These are phyloP conservation scores for Lasioglossum pauxillum DNA, from an alignment of 2,888 invertebrate species.

Conservation along the genomic window DNA sequence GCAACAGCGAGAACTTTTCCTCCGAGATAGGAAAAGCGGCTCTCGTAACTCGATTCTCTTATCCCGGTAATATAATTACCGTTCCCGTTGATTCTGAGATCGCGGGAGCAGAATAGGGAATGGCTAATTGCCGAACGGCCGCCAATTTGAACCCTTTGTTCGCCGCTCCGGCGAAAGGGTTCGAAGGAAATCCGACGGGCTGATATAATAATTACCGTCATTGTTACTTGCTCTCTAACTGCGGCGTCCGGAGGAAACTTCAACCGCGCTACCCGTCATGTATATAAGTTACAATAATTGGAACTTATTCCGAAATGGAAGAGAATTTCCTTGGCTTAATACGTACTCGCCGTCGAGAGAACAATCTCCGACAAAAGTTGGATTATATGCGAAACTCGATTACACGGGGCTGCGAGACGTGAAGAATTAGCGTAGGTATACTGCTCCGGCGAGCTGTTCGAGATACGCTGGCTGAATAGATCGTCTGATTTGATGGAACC, in stretches of 20 bases:
- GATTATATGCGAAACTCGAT: neutral
- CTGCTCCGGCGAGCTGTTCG: neutral
- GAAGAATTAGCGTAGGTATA: neutral
- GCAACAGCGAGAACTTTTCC: constrained; percentile 26
- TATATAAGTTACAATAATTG: constrained; percentile 18
- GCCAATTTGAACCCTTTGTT: constrained; percentile 16
- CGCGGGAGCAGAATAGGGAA: neutral
- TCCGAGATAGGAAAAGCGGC: constrained; percentile 24
- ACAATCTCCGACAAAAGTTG: neutral
- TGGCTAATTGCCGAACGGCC: constrained; percentile 7
- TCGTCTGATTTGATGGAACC: neutral
- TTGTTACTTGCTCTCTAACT: constrained; percentile 6
- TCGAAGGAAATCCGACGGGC: constrained; percentile 7
- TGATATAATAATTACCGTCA: constrained; percentile 15
- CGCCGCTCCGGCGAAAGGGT: constrained; percentile 4
- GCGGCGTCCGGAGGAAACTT: constrained; percentile 8
- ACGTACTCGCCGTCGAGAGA: neutral
- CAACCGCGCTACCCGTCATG: neutral
- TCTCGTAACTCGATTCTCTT: constrained; percentile 30
- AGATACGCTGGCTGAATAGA: neutral
- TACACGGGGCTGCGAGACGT: neutral
- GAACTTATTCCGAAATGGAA: constrained; percentile 16
- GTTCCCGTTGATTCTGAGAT: neutral
- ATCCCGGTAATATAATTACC: constrained; percentile 32
- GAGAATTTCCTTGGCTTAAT: neutral